Conservation (phyloP, 2,113 vertebrate genomes). For the Rhizomys pruinosus region DNA sequence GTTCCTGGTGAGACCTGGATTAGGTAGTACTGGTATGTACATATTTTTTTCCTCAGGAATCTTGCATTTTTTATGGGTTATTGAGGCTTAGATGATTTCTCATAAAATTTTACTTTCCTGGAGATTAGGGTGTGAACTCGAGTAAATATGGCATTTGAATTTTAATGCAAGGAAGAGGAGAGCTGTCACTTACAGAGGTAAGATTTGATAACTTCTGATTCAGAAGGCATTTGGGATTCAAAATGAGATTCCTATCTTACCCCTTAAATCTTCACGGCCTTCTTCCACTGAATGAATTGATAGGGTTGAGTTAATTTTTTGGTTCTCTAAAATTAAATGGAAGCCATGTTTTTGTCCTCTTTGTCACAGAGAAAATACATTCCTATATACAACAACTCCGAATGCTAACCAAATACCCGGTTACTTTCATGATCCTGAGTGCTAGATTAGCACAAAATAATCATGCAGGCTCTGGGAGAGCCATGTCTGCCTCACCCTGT, state of each 20-base stretch:
- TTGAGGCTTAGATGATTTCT: slow-evolving; percentile 25
- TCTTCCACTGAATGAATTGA: slow-evolving; percentile 6
- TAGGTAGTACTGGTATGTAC: too few relatives aligned
- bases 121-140: neutral
- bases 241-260: neutral
- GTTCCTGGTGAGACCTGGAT: neutral
- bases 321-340: slow-evolving; percentile 40
- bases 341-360: neutral
- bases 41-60: neutral
- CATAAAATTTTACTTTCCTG: neutral
- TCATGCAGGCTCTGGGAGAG: neutral
- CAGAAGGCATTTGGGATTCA: slow-evolving; percentile 21
- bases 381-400: slow-evolving; percentile 10
- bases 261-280: neutral
- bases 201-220: slow-evolving; percentile 31
- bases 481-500: neutral
- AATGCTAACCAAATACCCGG: neutral
- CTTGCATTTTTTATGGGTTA: slow-evolving; percentile 7
- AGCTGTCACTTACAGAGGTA: neutral
- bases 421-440: neutral
- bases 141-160: neutral
- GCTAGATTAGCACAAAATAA: slow-evolving; percentile 28
- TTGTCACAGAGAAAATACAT: neutral
- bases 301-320: slow-evolving; percentile 20
- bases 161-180: slow-evolving; percentile 32